Evolutionary conservation across 2,113 vertebrate species (phyloP).

Genomic region (Chrysochloris asiatica): DNA sequence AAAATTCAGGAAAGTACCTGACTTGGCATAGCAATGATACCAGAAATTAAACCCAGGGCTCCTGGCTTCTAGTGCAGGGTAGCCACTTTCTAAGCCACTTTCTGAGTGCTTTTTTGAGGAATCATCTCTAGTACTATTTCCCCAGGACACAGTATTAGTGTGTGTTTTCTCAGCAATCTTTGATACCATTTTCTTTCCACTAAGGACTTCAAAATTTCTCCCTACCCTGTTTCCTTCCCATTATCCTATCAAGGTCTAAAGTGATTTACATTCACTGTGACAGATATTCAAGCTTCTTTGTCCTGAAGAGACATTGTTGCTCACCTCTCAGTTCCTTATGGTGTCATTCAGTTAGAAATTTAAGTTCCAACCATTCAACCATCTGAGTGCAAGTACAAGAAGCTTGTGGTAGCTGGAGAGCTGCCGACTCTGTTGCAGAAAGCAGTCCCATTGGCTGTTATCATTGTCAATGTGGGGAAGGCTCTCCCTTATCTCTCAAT

Average conservation of each 20-base stretch:
- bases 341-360: background rate
- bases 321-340: background rate
- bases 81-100: background rate
- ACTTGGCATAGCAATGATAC: background rate
- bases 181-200: background rate
- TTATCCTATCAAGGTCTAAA: background rate
- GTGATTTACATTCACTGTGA: background rate
- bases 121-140: conserved; percentile 21
- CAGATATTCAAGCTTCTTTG: background rate
- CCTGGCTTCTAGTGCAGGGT: background rate
- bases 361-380: too few species aligned
- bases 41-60: background rate
- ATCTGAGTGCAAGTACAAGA: too few species aligned
- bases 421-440: background rate
- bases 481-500: too few species aligned
- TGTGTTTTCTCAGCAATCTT: background rate
- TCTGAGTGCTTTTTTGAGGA: conserved; percentile 33
- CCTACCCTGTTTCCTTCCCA: background rate
- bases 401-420: background rate
- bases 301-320: background rate
- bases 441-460: background rate
- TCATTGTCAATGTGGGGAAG: background rate
- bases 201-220: background rate
- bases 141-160: background rate
- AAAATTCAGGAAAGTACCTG: background rate